phyloP scores from a whole-genome alignment of 2,113 vertebrate species.

The Elaphurus davidianus region DNA sequence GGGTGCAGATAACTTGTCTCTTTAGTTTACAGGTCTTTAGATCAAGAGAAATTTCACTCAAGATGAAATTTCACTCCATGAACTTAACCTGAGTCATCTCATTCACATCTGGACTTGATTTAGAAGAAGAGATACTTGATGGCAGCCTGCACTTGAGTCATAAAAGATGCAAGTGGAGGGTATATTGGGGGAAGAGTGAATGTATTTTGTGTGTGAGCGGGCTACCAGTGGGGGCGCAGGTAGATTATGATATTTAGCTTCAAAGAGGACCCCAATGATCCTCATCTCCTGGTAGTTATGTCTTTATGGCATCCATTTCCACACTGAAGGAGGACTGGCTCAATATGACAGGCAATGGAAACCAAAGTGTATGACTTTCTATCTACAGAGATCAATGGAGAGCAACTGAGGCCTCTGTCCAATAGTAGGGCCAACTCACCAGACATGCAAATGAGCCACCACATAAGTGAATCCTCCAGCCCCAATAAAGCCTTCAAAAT shows the following conservation, averaged over 20 bases:
- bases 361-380: not conserved
- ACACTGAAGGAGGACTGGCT: not conserved
- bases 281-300: not conserved
- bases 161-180: not conserved
- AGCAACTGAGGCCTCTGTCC: not conserved
- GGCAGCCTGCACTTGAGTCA: not conserved
- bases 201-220: not conserved
- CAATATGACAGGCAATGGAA: not conserved
- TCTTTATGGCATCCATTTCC: not conserved
- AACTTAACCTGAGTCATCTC: not conserved
- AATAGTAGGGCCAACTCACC: not conserved
- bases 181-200: not conserved
- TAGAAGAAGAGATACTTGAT: not conserved
- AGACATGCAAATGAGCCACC: not conserved
- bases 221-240: accelerated
- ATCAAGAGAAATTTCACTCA: not conserved
- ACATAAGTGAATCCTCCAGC: not conserved
- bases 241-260: not conserved
- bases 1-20: not conserved
- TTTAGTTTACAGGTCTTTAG: not conserved
- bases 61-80: not conserved
- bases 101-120: not conserved
- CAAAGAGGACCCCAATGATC: not conserved
- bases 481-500: not conserved
- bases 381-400: not conserved